phyloP scores from a whole-genome alignment of 1,140 invertebrate species.

The Scylla paramamosain region DNA sequence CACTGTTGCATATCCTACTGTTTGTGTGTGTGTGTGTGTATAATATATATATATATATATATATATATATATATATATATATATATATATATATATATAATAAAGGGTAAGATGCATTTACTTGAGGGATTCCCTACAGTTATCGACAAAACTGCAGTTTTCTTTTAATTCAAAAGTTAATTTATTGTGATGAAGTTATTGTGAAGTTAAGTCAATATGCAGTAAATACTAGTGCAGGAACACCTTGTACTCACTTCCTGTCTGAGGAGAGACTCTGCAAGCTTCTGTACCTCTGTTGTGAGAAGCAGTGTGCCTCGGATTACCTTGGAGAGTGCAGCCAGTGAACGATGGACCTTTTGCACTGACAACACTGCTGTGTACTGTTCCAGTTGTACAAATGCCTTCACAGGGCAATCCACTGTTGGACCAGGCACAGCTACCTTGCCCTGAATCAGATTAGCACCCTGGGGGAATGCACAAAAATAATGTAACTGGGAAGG shows the following conservation, averaged over 20 bases:
- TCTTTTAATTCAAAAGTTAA: too few relatives aligned
- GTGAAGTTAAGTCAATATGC: too few relatives aligned
- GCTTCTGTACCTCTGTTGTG: constrained; percentile 81
- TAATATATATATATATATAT: too few relatives aligned
- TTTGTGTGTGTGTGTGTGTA: too few relatives aligned
- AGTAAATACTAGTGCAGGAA: not conserved
- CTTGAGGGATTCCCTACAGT: too few relatives aligned
- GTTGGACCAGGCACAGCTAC: constrained; percentile 76
- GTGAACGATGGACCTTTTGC: constrained; percentile 82
- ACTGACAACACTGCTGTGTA: constrained; percentile 81
- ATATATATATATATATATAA: too few relatives aligned
- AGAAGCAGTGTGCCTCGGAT: constrained; percentile 83
- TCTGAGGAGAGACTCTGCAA: constrained; percentile 83
- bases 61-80: too few relatives aligned
- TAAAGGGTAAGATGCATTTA: too few relatives aligned
- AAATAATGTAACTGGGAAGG: too few relatives aligned
- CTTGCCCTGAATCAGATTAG: constrained; percentile 77
- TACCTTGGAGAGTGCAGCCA: constrained; percentile 85
- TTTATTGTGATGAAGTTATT: too few relatives aligned
- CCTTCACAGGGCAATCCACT: constrained; percentile 80
- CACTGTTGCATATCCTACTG: too few relatives aligned
- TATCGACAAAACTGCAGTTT: too few relatives aligned
- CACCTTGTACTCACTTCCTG: constrained; percentile 80
- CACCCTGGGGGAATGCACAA: constrained; percentile 68
- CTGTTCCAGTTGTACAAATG: constrained; percentile 84